Evolutionary conservation across 2,888 invertebrate species (phyloP).

Genomic region (Amphiduros pacificus): DNA sequence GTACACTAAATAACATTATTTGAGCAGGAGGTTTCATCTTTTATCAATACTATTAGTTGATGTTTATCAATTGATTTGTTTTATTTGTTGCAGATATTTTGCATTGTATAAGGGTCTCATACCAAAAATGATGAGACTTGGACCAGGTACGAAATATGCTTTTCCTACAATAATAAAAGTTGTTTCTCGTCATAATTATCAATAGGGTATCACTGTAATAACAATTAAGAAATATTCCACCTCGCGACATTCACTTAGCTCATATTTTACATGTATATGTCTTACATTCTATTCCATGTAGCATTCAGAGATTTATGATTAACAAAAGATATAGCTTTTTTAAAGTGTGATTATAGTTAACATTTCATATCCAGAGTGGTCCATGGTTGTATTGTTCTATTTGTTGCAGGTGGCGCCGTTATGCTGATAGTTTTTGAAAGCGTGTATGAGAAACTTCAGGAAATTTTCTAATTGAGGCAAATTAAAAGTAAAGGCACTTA

Average conservation of each 20-base stretch:
- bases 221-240: no score
- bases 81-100: slow-evolving; percentile 71
- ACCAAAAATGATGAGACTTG: slow-evolving; percentile 87
- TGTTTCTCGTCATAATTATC: no score
- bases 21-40: no score
- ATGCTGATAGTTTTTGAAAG: slow-evolving; percentile 92
- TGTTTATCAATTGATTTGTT: no score
- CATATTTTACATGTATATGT: no score
- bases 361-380: no score
- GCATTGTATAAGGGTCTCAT: slow-evolving; percentile 90
- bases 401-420: slow-evolving; percentile 78
- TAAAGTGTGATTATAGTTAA: background rate
- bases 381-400: background rate
- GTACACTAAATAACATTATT: no score
- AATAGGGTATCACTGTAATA: background rate
- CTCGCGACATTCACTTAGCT: no score
- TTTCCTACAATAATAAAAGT: background rate
- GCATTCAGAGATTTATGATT: background rate
- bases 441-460: slow-evolving; percentile 74
- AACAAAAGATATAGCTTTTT: background rate
- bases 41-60: no score
- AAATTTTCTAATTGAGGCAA: slow-evolving; percentile 27
- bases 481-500: no score
- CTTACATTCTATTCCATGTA: background rate
- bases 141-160: slow-evolving; percentile 66